phyloP scores from a whole-genome alignment of 2,797 vertebrate genomes.

The Darevskia mixta region DNA sequence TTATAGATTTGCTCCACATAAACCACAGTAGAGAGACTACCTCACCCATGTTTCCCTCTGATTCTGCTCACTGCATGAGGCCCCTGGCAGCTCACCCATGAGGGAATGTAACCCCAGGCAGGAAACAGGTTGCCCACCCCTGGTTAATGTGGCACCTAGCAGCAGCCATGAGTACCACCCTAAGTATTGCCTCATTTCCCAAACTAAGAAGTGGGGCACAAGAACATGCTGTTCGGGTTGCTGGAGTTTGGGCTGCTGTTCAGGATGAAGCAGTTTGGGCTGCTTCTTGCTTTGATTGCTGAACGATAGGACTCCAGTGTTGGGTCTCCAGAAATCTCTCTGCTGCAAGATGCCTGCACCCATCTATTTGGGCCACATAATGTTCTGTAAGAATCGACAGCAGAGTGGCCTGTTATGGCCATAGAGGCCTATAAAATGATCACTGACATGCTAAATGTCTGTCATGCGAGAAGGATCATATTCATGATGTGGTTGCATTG shows the following conservation, averaged over 20 bases:
- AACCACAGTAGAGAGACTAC: not conserved
- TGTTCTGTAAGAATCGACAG: not conserved
- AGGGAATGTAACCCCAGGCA: too few relatives aligned
- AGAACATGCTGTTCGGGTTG: not conserved
- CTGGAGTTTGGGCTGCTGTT: not conserved
- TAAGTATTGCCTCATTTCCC: not conserved
- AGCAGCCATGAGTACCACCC: not conserved
- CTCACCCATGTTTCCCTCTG: too few relatives aligned
- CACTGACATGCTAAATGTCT: not conserved
- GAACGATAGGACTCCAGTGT: not conserved
- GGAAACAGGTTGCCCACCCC: too few relatives aligned
- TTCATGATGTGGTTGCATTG: not conserved
- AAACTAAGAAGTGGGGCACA: not conserved
- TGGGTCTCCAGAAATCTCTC: not conserved
- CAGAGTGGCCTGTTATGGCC: not conserved
- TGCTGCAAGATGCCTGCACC: not conserved
- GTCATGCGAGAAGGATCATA: conserved; percentile 10
- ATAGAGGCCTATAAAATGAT: conserved; percentile 1
- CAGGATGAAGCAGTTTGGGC: not conserved
- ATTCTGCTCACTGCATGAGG: too few relatives aligned
- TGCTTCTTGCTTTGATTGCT: not conserved
- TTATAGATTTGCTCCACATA: not conserved
- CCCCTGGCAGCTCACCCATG: too few relatives aligned
- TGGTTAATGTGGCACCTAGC: not conserved
- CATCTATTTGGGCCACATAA: not conserved